Conservation (phyloP, 2,888 invertebrate species). For the Mythimna vitellina region DNA sequence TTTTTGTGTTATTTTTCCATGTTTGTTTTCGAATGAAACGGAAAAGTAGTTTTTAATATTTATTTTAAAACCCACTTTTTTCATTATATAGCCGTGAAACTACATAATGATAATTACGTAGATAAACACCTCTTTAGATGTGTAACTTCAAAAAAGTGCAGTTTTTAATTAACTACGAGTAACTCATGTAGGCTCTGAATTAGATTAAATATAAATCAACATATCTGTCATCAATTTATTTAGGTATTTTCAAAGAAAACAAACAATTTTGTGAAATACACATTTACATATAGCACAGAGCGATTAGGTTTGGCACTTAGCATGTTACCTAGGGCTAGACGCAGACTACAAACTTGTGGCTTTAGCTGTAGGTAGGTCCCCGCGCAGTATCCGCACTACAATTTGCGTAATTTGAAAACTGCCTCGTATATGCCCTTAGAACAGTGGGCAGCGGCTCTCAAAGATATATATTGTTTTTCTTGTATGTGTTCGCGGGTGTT, state of each 20-base stretch:
- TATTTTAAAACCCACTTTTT: too few relatives aligned
- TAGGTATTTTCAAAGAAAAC: constrained; percentile 9
- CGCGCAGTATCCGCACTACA: constrained; percentile 69
- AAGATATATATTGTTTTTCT: constrained; percentile 6
- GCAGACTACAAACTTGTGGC: constrained; percentile 52
- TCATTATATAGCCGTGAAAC: too few relatives aligned
- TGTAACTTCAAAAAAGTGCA: too few relatives aligned
- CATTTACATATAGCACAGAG: constrained; percentile 25
- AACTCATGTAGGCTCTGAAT: too few relatives aligned
- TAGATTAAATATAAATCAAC: neutral
- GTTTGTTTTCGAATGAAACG: too few relatives aligned
- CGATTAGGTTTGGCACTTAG: constrained; percentile 46
- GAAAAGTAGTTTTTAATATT: too few relatives aligned
- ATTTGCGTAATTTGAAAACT: constrained; percentile 77
- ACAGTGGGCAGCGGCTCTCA: constrained; percentile 54
- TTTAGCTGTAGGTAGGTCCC: constrained; percentile 24
- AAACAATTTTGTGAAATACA: constrained; percentile 1
- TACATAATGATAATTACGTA: too few relatives aligned
- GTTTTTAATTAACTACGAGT: too few relatives aligned
- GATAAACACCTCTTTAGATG: too few relatives aligned
- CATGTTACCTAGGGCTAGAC: constrained; percentile 61
- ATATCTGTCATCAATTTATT: neutral
- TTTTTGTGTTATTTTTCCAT: neutral
- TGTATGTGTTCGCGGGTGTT: too few relatives aligned
- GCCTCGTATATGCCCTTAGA: constrained; percentile 59